Base-by-base conservation (phyloP, 2,113 vertebrate species). In the Glaucomys volans region DNA sequence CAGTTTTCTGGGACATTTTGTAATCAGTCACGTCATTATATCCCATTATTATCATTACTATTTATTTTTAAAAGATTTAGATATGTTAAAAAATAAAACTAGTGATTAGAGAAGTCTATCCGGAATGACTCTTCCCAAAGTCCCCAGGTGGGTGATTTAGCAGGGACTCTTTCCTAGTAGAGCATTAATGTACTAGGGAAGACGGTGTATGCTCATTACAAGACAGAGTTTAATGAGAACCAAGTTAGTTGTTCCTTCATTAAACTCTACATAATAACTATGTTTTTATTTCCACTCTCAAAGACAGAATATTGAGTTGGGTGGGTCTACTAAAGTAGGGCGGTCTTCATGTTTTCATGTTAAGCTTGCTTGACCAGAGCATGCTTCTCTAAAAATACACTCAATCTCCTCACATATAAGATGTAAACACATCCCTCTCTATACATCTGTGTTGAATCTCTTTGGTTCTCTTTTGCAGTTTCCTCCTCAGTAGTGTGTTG, bases 331-430 rank as follows among this genome's bases (percentile, higher is more conserved):
- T 87, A 74, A 86, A 64, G 32, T 22, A 91, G 67, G 24, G 37
- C 42, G 90, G 6, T 67, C 54, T 28, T 88, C 62, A 11, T 94
- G 77, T 98, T 95, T 95, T 96, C 66, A 42, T 50, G 87, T 67
- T 95, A 79, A 96, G 89, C 77, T 96, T 94, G 82, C 94, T 94
- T 92, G 77, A 54, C 86, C 94, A 95, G 82, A 93, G 87, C 86
- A 67, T 75, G 24, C 62, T 71, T n/a, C 35, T 14, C 90, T 96
- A 97, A 98, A 98, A 97, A 98, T 95, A 97, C 1, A 77, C 47
- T 87, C 57, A 32, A 20, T 72, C 7, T 13, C 8, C 72, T 93
- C 87, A 52, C 66, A 0, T 79, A 47, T 64, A 81, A 42, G 80
- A 54, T 79, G 94, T 98, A 97, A 98, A 97, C 93, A 97, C 14